Conservation (phyloP, 2,797 vertebrate species). For the Dromococcyx pavoninus region DNA sequence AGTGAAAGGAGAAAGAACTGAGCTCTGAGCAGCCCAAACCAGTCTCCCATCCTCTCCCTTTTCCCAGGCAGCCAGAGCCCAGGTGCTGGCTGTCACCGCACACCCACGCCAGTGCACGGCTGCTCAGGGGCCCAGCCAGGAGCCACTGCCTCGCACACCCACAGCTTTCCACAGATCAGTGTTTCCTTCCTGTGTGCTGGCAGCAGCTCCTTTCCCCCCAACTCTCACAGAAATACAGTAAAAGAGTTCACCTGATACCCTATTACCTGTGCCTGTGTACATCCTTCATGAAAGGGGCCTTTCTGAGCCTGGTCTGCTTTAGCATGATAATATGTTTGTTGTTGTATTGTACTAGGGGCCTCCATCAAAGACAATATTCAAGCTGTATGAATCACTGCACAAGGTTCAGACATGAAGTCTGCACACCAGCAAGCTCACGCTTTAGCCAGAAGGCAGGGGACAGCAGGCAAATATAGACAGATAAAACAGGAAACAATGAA, state of each 20-base stretch:
- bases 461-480: background rate
- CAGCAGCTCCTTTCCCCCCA: background rate
- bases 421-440: background rate
- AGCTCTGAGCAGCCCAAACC: background rate
- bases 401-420: background rate
- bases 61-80: background rate
- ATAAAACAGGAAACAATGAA: background rate
- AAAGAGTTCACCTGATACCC: background rate
- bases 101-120: rapidly evolving
- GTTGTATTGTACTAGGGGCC: rapidly evolving
- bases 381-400: background rate
- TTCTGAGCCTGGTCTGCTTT: background rate
- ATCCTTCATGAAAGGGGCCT: background rate
- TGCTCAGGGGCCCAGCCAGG: rapidly evolving
- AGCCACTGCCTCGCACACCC: rapidly evolving
- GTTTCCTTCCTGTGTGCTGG: background rate
- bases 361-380: background rate
- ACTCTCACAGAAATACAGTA: background rate
- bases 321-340: rapidly evolving
- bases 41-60: rapidly evolving
- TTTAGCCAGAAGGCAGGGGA: background rate
- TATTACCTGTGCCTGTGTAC: background rate
- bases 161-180: rapidly evolving
- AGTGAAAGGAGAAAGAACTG: background rate
- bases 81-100: rapidly evolving